Conservation (phyloP, 2,797 vertebrate species). For the Hippoglossus hippoglossus region DNA sequence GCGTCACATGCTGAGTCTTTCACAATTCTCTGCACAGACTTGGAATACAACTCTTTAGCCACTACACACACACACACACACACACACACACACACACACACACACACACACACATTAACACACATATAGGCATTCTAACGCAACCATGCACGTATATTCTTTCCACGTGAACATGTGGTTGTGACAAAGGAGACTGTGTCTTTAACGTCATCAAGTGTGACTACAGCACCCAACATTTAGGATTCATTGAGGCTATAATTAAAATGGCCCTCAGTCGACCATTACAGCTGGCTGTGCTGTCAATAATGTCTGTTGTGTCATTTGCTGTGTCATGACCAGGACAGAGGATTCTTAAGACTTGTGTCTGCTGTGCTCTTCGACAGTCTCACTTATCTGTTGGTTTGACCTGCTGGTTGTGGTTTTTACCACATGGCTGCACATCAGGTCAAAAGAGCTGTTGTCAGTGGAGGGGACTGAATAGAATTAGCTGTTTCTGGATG, state of each 20-base stretch:
- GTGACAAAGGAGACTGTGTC: slow-evolving; percentile 42
- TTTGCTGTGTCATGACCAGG: slow-evolving; percentile 24
- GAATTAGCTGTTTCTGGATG: slow-evolving; percentile 11
- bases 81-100: background rate
- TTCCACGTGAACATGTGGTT: slow-evolving; percentile 29
- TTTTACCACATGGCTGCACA: slow-evolving; percentile 36
- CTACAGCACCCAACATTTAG: slow-evolving; percentile 52
- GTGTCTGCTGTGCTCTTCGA: slow-evolving; percentile 8
- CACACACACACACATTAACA: background rate
- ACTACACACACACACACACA: slow-evolving; percentile 3
- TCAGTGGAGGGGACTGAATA: slow-evolving; percentile 20
- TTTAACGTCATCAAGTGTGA: slow-evolving; percentile 54
- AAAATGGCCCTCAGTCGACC: slow-evolving; percentile 29
- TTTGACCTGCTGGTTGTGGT: slow-evolving; percentile 38
- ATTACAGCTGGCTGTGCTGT: slow-evolving; percentile 20
- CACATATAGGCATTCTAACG: background rate
- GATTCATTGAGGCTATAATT: slow-evolving; percentile 62
- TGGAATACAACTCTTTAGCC: slow-evolving; percentile 67
- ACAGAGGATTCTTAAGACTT: slow-evolving; percentile 7
- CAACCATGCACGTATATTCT: slow-evolving; percentile 4
- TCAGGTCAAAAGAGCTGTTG: slow-evolving; percentile 26
- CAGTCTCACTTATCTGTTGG: slow-evolving; percentile 23
- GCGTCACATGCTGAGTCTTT: slow-evolving; percentile 76
- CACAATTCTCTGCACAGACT: slow-evolving; percentile 61
- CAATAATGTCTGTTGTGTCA: slow-evolving; percentile 25